Conservation (phyloP, 35 echinoderm and acorn worm species). For the Patiria miniata region DNA sequence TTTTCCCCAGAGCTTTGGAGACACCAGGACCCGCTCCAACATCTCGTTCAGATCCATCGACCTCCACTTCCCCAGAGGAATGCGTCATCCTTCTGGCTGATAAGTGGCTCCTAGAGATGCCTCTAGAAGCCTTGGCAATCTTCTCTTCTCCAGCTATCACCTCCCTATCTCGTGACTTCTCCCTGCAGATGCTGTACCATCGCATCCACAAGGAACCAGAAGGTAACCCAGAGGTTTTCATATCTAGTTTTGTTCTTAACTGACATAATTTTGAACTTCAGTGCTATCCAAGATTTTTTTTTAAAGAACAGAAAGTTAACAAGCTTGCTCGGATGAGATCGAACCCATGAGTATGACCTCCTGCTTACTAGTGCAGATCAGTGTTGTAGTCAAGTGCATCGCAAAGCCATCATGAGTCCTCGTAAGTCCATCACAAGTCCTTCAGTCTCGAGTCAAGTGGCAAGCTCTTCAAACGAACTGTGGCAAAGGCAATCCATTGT, state of each 20-base stretch:
- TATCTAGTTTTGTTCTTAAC: neutral
- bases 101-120: constrained; percentile 94
- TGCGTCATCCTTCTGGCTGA: constrained; percentile 84
- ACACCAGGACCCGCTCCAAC: constrained; percentile 5
- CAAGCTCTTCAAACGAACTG: too few relatives aligned
- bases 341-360: too few relatives aligned
- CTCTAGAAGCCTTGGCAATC: constrained; percentile 82
- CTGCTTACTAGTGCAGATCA: too few relatives aligned
- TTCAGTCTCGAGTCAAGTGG: too few relatives aligned
- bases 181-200: constrained; percentile 94
- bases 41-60: constrained; percentile 42
- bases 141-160: constrained; percentile 72
- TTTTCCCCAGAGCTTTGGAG: constrained; percentile 42
- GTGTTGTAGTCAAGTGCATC: too few relatives aligned
- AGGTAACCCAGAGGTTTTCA: constrained; percentile 46
- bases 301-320: too few relatives aligned
- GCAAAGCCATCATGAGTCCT: too few relatives aligned
- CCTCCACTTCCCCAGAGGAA: constrained; percentile 50
- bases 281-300: too few relatives aligned
- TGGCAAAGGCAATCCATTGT: too few relatives aligned
- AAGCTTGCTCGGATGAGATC: too few relatives aligned
- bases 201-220: constrained; percentile 86
- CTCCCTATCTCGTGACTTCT: constrained; percentile 89
- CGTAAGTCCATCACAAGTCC: too few relatives aligned
- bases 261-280: too few relatives aligned